Conservation (phyloP, 92 coral and sea anemone species). For the Parazoanthus swiftii region DNA sequence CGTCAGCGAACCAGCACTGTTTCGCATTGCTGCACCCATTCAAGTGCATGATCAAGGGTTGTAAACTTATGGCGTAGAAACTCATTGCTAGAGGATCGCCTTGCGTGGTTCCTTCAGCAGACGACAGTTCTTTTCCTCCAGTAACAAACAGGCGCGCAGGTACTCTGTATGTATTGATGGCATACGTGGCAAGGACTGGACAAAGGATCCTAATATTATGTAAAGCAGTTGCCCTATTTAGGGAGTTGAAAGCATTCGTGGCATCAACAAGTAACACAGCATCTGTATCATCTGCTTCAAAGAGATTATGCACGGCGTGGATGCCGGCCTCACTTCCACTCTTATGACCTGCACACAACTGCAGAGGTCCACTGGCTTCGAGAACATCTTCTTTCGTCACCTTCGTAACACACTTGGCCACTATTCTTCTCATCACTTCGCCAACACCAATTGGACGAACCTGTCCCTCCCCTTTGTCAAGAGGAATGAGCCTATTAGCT, state of each 20-base stretch:
- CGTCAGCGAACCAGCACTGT: slow-evolving; percentile 56
- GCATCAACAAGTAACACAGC: slow-evolving; percentile 20
- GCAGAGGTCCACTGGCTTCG: slow-evolving; percentile 24
- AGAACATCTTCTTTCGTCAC: slow-evolving; percentile 37
- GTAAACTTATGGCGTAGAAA: slow-evolving; percentile 48
- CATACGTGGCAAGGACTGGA: slow-evolving; percentile 13
- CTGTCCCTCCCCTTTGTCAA: slow-evolving; percentile 39
- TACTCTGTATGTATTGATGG: slow-evolving; percentile 29
- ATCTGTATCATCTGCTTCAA: slow-evolving; percentile 34
- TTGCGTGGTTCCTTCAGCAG: slow-evolving; percentile 42
- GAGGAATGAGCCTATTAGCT: slow-evolving; percentile 31
- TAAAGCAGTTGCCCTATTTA: slow-evolving; percentile 18
- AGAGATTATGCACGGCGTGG: slow-evolving; percentile 9
- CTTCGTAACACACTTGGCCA: slow-evolving; percentile 40
- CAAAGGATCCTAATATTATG: slow-evolving; percentile 21
- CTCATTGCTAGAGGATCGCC: slow-evolving; percentile 43
- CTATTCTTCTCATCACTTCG: slow-evolving; percentile 33
- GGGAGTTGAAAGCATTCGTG: slow-evolving; percentile 14
- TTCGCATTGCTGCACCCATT: slow-evolving; percentile 31
- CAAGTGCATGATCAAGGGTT: slow-evolving; percentile 50
- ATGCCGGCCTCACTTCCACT: slow-evolving; percentile 22
- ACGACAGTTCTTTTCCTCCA: slow-evolving; percentile 22
- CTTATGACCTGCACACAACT: slow-evolving; percentile 16
- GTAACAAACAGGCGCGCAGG: slow-evolving; percentile 26
- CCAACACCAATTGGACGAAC: slow-evolving; percentile 42